Base-by-base conservation (phyloP, 2,797 vertebrate genomes). In the Tenualosa thibaudeaui region DNA sequence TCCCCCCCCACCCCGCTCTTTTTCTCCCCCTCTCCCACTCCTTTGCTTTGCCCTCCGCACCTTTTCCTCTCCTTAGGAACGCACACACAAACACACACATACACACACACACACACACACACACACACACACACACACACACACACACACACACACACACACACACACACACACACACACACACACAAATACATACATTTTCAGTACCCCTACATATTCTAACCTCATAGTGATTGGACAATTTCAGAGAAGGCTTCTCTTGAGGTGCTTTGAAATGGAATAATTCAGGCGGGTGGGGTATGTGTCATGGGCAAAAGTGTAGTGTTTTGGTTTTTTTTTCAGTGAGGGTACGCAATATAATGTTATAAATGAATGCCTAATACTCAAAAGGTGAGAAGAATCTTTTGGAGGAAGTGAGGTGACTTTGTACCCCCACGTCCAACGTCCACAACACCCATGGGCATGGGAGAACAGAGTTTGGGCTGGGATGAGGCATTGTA, bases 91-190 rank as follows among this genome's bases (percentile, higher is more conserved):
- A 60, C 58, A 60, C 58, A 22, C 58, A 60, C 58, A 60, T 19
- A 60, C 10, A 62, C 58, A 24, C 58, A 62, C 58, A 62, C 58
- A 62, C 58, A 62, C 58, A 62, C 22, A 62, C 58, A 62, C 24
- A 65, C 58, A 62, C 58, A 62, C 60, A 62, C 60, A 1, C 7
- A 24, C n/a, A 10, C 24, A 24, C n/a, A 24, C 62, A 65, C 62
- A 65, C 3, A 31, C 7, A 31, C 62, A 68, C 22, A 62, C 22
- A 46, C 50, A 51, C 40, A 31, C 62, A 31, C 62, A 3, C 0
- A 19, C 26, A 17, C 65, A 71, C 65, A 71, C 65, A 71, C 65
- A 71, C 65, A 71, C 65, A 71, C 65, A 71, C 31, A 71, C 65
- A 71, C 65, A 71, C 65, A 71, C 65, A 71, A 12, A 31, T 24